Evolutionary conservation across 2,797 vertebrate genomes (phyloP), one percentile per base, ranked within the genome.

Genomic region (Coranthus polyacanthus): DNA sequence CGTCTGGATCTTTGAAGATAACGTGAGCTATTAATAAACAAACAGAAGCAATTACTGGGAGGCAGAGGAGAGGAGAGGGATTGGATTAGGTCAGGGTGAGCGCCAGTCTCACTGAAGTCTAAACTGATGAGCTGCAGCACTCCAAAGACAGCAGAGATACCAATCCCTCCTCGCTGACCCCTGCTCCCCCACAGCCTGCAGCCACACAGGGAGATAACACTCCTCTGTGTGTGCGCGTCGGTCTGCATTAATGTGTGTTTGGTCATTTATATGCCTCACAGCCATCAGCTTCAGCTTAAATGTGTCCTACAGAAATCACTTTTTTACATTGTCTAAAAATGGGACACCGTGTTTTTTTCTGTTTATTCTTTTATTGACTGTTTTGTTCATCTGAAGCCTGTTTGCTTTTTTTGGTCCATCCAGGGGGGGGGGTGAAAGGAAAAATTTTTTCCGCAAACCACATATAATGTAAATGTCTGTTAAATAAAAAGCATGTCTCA

Each of bases 1-100:
- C 36, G 87, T 90, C 94, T 95, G 94, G 93, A 95, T 94, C 91
- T 93, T 93, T 95, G 93, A 93, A 93, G 94, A 95, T 95, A 95
- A 93, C 87, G 43, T 50, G 32, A 68, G 88, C 90, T 93, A 93
- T 93, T 93, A 94, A 94, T 93, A 94, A 93, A 93, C 93, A 94
- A 93, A 93, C 92, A 89, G 89, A 86, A 82, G 89, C 92, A 94
- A 95, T 95, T 94, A 94, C 91, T 87, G 76, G 83, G 87, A 88
- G 85, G 88, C 83, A 63, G 85, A 84, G 79, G 81, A 83, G 83
- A 84, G 83, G 78, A 86, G 85, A 86, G 79, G 81, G 84, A 85
- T 86, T 87, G 90, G 92, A 93, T 93, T 92, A 91, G 89, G 93
- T 86, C 81, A 81, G 85, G 87, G n/a, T 80, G 83, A 85, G 84